Conservation (phyloP, 2,797 vertebrate species). For the Micropoecilia bifurca region DNA sequence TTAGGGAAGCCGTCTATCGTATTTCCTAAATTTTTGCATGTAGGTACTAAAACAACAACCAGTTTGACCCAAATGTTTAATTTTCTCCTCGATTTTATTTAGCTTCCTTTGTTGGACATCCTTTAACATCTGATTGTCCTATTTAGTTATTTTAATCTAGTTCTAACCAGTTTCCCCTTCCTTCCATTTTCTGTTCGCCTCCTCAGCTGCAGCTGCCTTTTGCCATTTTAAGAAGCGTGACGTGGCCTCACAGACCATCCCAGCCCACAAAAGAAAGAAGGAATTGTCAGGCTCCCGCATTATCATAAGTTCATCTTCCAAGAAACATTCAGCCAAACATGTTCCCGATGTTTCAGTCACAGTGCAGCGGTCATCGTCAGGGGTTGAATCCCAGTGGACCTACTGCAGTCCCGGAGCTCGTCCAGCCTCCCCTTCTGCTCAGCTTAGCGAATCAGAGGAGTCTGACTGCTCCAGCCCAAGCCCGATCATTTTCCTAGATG, state of each 20-base stretch:
- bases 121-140: background rate
- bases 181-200: constrained; percentile 29
- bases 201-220: constrained; percentile 72
- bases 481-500: constrained; percentile 97
- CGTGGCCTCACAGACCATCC: constrained; percentile 89
- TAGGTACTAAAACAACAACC: background rate
- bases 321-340: constrained; percentile 79
- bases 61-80: background rate
- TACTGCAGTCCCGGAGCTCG: constrained; percentile 83
- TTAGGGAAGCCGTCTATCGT: background rate
- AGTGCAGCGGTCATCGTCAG: constrained; percentile 85
- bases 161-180: constrained; percentile 10
- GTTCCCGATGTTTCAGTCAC: constrained; percentile 80
- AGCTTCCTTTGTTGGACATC: background rate
- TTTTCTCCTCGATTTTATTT: background rate
- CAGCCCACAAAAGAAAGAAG: constrained; percentile 79
- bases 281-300: constrained; percentile 83
- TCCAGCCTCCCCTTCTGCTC: constrained; percentile 72
- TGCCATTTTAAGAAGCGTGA: constrained; percentile 84
- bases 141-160: background rate
- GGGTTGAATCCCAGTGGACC: constrained; percentile 87
- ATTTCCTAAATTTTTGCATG: background rate
- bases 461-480: constrained; percentile 97
- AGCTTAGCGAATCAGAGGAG: constrained; percentile 91
- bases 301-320: constrained; percentile 80